Conservation (phyloP, 2,888 invertebrate species). For the Melipona beecheii region DNA sequence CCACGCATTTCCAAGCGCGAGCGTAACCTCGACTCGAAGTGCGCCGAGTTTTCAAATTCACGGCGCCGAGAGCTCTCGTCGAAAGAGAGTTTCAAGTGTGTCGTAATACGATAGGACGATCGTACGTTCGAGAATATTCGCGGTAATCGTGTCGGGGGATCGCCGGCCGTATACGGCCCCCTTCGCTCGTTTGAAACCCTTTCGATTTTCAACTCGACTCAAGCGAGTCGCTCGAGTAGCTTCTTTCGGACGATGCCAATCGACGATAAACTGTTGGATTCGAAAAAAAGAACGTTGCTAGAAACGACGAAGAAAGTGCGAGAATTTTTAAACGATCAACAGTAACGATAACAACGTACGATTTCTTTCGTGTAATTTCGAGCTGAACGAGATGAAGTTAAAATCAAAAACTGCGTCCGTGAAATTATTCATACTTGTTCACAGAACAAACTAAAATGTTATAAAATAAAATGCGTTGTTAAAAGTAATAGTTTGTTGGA, state of each 20-base stretch:
- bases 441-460: too few relatives aligned
- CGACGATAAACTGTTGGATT: not conserved
- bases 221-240: not conserved
- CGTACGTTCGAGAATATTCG: slow-evolving; percentile 37
- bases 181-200: not conserved
- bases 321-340: not conserved
- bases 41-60: slow-evolving; percentile 34
- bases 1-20: slow-evolving; percentile 32
- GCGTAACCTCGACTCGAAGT: slow-evolving; percentile 19
- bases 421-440: too few relatives aligned
- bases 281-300: too few relatives aligned
- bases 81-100: slow-evolving; percentile 44
- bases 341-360: too few relatives aligned
- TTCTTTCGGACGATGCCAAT: not conserved
- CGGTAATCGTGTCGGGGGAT: slow-evolving; percentile 42
- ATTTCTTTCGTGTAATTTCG: too few relatives aligned
- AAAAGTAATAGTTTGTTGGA: not conserved
- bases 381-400: too few relatives aligned
- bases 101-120: slow-evolving; percentile 46
- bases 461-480: too few relatives aligned
- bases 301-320: not conserved
- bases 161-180: slow-evolving; percentile 7
- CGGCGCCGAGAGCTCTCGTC: slow-evolving; percentile 27
- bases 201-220: not conserved
- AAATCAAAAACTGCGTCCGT: not conserved